Evolutionary conservation across 2,888 invertebrate species (phyloP), one percentile per base, ranked within the genome.

Genomic region (Eretmocerus hayati): DNA sequence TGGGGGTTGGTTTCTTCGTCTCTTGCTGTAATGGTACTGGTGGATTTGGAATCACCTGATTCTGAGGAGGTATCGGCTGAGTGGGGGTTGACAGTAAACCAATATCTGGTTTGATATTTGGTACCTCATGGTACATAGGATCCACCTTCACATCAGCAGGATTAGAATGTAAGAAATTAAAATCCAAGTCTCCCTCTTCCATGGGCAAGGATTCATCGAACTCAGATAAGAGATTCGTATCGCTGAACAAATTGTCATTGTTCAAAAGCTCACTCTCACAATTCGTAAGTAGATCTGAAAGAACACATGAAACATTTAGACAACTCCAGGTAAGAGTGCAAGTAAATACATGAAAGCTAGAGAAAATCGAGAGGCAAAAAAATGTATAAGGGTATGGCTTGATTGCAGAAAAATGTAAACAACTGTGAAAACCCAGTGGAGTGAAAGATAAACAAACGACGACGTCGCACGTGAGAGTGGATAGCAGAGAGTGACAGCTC

Each of bases 181-280:
- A 74, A 33, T 74, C 69, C 11, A 53, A 42, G 18, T 50, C 48
- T 18, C 42, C 43, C 32, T 71, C 71, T 49, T 76, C 76, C 67
- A 76, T 72, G 13, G 67, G 67, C 37, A 75, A 60, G 5, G 72
- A 69, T 19, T 75, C 74, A 23, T 75, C 76, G 39, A 77, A 59
- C 48, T 76, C 73, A 2, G 74, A 72, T 1, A 77, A 62, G 5
- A 78, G 62, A 6, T 72, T 67, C 30, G 77, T 77, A 57, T 79
- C 78, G 8, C 68, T 71, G 56, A 79, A 78, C 13, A 79, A 62
- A 45, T 71, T 72, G 53, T 72, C 75, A 58, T 66, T 72, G 59
- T 72, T 77, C 72, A 84, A 75, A 54, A 84, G 75, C 63, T 83
- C 84, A 55, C 74, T 81, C 69, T 84, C 84, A 63, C 81, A 84